phyloP scores from a whole-genome alignment of 2,888 invertebrate genomes.

The Drosophila conformis region DNA sequence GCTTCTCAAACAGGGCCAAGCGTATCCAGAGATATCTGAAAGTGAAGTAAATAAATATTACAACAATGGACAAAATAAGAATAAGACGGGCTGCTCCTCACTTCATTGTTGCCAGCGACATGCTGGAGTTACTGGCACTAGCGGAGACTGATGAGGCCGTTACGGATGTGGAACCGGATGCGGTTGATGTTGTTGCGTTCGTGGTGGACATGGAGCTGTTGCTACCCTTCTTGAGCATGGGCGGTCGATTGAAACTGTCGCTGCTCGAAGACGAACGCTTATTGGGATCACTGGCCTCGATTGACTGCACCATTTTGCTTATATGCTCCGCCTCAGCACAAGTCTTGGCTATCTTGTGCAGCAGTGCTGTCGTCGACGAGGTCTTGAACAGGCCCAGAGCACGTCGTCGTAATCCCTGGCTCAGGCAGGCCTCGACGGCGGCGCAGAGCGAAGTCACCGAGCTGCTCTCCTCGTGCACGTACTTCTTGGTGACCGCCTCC shows the following conservation, averaged over 20 bases:
- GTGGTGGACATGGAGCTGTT: constrained; percentile 85
- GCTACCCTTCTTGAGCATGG: constrained; percentile 89
- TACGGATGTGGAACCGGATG: constrained; percentile 29
- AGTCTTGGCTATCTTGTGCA: constrained; percentile 96
- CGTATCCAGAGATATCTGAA: constrained; percentile 95
- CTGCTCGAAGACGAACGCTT: constrained; percentile 89
- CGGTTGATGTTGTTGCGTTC: constrained; percentile 23
- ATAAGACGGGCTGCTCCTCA: constrained; percentile 70
- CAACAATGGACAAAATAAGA: neutral
- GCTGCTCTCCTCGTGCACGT: constrained; percentile 96
- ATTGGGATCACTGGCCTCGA: constrained; percentile 89
- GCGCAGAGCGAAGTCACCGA: constrained; percentile 95
- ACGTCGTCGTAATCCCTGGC: constrained; percentile 89
- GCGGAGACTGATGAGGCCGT: constrained; percentile 43
- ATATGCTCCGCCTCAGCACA: constrained; percentile 91
- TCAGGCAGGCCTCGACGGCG: constrained; percentile 95
- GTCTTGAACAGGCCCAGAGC: constrained; percentile 95
- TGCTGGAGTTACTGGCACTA: constrained; percentile 83
- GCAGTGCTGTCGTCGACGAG: constrained; percentile 94
- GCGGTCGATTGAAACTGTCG: constrained; percentile 88
- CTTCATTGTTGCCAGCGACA: constrained; percentile 84
- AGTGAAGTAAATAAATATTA: neutral
- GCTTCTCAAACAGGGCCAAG: constrained; percentile 95
- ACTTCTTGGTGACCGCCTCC: constrained; percentile 96
- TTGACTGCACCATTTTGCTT: constrained; percentile 91